Percentiles rank a stretch among this genome's conserved stretches.
Conservation (phyloP, 2,888 invertebrate species). For the Leptarthrus brevirostris region DNA sequence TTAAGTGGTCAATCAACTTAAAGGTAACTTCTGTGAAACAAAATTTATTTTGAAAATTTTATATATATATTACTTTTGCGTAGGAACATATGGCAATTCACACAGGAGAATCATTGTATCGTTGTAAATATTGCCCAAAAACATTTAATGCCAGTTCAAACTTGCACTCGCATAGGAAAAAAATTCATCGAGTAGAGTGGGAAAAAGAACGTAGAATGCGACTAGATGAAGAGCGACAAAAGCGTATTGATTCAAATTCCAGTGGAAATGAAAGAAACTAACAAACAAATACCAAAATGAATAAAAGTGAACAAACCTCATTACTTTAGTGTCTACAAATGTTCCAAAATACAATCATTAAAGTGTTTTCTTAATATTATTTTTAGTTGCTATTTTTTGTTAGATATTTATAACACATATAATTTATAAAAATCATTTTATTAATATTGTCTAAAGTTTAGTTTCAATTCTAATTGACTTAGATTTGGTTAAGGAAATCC, state of each 20-base stretch:
- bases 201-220: slow-evolving; percentile 40
- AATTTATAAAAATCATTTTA: slow-evolving; percentile 28
- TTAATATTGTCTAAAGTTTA: slow-evolving; percentile 6
- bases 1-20: slow-evolving; percentile 51
- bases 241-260: slow-evolving; percentile 32
- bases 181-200: slow-evolving; percentile 56
- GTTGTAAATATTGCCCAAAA: slow-evolving; percentile 56
- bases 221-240: slow-evolving; percentile 31
- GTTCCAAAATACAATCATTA: slow-evolving; percentile 19
- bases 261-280: slow-evolving; percentile 27
- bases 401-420: slow-evolving; percentile 42
- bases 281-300: slow-evolving; percentile 29
- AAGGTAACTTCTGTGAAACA: slow-evolving; percentile 44
- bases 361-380: slow-evolving; percentile 23
- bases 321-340: slow-evolving; percentile 10
- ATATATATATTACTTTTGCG: too few relatives aligned
- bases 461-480: neutral
- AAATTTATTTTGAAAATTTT: neutral
- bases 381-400: slow-evolving; percentile 20
- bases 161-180: slow-evolving; percentile 57
- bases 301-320: slow-evolving; percentile 28
- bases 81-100: slow-evolving; percentile 57
- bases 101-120: slow-evolving; percentile 57
- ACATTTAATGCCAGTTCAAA: slow-evolving; percentile 57
- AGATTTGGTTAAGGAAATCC: slow-evolving; percentile 26